These are phyloP conservation scores for Muscicapa striata DNA, from an alignment of 2,797 vertebrate species.

Conservation along the genomic window DNA sequence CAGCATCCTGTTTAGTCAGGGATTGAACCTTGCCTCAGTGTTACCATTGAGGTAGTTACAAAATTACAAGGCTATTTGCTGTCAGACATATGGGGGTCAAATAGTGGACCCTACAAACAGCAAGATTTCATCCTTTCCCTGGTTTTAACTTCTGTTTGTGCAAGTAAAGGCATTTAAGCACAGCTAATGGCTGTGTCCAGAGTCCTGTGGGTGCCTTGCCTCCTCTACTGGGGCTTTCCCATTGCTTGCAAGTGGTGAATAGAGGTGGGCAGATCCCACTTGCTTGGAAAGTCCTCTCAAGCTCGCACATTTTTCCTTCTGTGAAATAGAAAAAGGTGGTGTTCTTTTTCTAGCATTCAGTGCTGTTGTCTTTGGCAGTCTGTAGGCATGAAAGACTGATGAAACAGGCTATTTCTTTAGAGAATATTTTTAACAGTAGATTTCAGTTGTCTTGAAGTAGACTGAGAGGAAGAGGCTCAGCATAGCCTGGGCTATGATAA, in stretches of 20 bases:
- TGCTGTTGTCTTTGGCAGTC: not conserved
- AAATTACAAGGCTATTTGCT: not conserved
- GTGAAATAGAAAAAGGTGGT: not conserved
- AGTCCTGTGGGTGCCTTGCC: not conserved
- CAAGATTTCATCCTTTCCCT: not conserved
- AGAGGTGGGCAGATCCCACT: fast-evolving
- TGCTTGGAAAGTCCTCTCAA: not conserved
- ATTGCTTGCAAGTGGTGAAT: not conserved
- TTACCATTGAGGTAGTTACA: not conserved
- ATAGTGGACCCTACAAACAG: not conserved
- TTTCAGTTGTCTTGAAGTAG: not conserved
- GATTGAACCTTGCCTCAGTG: not conserved
- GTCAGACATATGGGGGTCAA: not conserved
- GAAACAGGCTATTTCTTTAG: not conserved
- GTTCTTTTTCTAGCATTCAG: not conserved
- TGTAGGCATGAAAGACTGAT: not conserved
- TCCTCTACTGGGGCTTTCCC: not conserved
- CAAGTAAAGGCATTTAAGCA: not conserved
- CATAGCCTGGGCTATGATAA: not conserved
- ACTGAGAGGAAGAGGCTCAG: not conserved
- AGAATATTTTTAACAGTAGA: not conserved
- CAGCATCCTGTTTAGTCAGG: not conserved
- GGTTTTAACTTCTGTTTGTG: not conserved
- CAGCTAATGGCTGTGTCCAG: not conserved
- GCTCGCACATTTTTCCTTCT: not conserved